Conservation (phyloP, 2,797 vertebrate species). For the Ficedula albicollis region DNA sequence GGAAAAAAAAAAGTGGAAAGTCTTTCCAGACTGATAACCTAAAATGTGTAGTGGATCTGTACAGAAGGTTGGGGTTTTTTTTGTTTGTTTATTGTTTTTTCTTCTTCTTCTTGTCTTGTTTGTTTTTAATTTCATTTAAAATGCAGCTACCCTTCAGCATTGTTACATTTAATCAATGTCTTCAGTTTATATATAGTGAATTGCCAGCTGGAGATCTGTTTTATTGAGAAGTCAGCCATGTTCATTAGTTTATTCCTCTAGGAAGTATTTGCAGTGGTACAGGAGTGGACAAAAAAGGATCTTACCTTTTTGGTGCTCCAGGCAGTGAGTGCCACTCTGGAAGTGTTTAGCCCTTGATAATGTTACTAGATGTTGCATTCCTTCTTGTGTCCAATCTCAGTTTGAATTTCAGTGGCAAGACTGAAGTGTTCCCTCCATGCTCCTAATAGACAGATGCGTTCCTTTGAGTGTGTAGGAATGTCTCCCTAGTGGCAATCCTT, state of each 20-base stretch:
- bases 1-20: not conserved
- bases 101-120: not conserved
- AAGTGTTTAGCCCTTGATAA: not conserved
- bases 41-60: not conserved
- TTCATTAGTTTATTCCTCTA: not conserved
- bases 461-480: not conserved
- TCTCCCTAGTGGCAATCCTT: not conserved
- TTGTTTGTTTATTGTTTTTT: not conserved
- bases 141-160: not conserved
- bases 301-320: not conserved
- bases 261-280: not conserved
- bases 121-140: not conserved
- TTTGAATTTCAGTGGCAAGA: not conserved
- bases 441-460: not conserved
- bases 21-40: not conserved
- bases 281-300: not conserved
- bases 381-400: not conserved
- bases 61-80: not conserved
- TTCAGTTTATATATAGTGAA: not conserved
- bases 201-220: not conserved
- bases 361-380: not conserved
- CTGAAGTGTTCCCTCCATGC: fast-evolving
- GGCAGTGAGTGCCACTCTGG: not conserved
- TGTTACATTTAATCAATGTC: not conserved
- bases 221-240: not conserved